A percentile compares a stretch with the other conserved stretches of the same genome.
These are phyloP conservation scores for Typhlichthys subterraneus DNA, from an alignment of 2,797 vertebrate species.

Conservation along the genomic window DNA sequence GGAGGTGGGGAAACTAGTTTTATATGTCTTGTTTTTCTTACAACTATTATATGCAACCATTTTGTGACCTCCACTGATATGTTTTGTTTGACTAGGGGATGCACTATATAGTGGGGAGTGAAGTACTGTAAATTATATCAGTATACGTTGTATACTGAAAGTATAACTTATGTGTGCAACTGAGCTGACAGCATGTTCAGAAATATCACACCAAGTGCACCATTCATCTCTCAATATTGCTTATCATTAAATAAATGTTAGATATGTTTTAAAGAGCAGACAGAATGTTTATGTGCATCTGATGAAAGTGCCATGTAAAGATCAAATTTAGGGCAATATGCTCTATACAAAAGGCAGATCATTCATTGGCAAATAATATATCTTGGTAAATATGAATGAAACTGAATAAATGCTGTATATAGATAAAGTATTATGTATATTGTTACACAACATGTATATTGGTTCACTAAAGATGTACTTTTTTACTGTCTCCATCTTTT, in stretches of 20 bases:
- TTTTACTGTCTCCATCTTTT: constrained; percentile 74
- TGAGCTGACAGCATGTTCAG: constrained; percentile 48
- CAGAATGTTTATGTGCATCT: constrained; percentile 12
- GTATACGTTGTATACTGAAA: constrained; percentile 26
- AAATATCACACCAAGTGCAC: constrained; percentile 35
- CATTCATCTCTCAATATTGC: constrained; percentile 32
- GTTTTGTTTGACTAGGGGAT: constrained; percentile 19
- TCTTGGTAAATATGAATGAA: constrained; percentile 28
- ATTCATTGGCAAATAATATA: no score
- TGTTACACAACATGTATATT: constrained; percentile 67
- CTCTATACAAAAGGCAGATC: no score
- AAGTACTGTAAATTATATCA: constrained; percentile 16
- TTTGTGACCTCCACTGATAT: constrained; percentile 24
- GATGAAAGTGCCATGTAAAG: constrained; percentile 51
- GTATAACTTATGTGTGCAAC: constrained; percentile 31
- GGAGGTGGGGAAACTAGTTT: constrained; percentile 46
- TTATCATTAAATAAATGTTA: constrained; percentile 38
- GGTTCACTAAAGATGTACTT: constrained; percentile 56
- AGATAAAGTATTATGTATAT: constrained; percentile 59
- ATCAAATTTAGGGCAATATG: constrained; percentile 28
- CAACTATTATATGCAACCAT: constrained; percentile 33
- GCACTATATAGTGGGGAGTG: constrained; percentile 3
- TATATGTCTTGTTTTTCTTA: constrained; percentile 14
- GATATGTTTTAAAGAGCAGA: neutral
- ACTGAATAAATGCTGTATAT: constrained; percentile 59